These are phyloP conservation scores for Hipparchia semele DNA, from an alignment of 2,888 invertebrate genomes.

Conservation along the genomic window DNA sequence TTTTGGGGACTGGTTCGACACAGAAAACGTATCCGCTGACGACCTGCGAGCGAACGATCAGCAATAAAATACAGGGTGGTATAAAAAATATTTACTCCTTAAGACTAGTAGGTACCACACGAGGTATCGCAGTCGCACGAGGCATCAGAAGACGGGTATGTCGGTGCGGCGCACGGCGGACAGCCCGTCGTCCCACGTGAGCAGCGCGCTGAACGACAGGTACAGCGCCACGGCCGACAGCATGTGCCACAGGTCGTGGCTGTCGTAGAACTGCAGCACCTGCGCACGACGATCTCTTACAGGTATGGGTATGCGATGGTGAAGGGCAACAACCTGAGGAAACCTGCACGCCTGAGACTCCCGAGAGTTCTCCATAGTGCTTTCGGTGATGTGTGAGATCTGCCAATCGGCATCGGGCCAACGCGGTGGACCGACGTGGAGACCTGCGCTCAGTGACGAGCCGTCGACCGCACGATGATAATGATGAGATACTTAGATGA, in stretches of 20 bases:
- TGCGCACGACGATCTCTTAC: constrained; percentile 41
- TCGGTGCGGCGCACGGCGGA: constrained; percentile 86
- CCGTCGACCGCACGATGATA: no score
- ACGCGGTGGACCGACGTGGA: no score
- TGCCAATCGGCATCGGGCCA: no score
- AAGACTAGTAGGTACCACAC: not conserved
- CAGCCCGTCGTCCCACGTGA: constrained; percentile 93
- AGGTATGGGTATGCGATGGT: not conserved
- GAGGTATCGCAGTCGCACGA: not conserved
- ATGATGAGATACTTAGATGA: no score
- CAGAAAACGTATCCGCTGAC: no score
- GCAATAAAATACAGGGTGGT: not conserved
- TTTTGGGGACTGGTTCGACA: no score
- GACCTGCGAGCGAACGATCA: no score
- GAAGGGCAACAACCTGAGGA: no score
- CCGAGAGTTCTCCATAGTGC: no score
- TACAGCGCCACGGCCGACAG: constrained; percentile 92
- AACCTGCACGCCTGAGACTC: no score
- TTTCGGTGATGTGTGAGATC: no score
- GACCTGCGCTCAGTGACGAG: no score
- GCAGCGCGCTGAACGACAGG: constrained; percentile 91
- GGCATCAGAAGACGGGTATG: constrained; percentile 89
- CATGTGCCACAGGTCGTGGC: constrained; percentile 95
- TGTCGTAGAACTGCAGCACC: constrained; percentile 90
- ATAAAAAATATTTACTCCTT: not conserved